Percentiles rank a stretch among this genome's conserved stretches.
These are phyloP conservation scores for Eupristina koningsbergeri DNA, from an alignment of 1,140 invertebrate species.

Conservation along the genomic window DNA sequence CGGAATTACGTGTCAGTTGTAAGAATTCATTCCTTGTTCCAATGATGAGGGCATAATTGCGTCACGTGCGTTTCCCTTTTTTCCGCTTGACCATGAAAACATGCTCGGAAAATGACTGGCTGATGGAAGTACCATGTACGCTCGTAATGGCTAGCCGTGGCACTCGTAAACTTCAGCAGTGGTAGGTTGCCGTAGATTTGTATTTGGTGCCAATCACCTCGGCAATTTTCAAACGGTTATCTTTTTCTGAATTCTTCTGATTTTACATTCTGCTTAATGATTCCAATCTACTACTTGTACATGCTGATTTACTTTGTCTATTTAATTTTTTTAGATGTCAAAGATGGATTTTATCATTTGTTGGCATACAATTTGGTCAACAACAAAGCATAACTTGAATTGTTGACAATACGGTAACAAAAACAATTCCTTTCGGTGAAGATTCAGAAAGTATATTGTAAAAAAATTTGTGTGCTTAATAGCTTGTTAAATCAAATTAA, in stretches of 20 bases:
- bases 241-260: background rate
- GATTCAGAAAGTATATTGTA: no score
- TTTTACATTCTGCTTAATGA: background rate
- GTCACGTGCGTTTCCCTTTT: conserved; percentile 7
- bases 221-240: background rate
- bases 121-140: conserved; percentile 48
- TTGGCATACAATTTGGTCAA: background rate
- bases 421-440: no score
- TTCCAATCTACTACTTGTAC: background rate
- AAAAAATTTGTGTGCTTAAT: no score
- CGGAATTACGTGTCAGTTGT: background rate
- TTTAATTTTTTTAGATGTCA: background rate
- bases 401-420: background rate
- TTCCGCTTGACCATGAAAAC: background rate
- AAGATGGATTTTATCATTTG: background rate
- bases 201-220: background rate
- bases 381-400: background rate
- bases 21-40: background rate
- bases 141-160: conserved; percentile 14
- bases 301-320: background rate
- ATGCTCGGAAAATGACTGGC: conserved; percentile 8
- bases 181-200: background rate
- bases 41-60: background rate
- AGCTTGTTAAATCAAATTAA: no score
- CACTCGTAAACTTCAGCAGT: conserved; percentile 27